These are phyloP conservation scores for Antechinus flavipes DNA, from an alignment of 2,113 vertebrate species.

Conservation along the genomic window DNA sequence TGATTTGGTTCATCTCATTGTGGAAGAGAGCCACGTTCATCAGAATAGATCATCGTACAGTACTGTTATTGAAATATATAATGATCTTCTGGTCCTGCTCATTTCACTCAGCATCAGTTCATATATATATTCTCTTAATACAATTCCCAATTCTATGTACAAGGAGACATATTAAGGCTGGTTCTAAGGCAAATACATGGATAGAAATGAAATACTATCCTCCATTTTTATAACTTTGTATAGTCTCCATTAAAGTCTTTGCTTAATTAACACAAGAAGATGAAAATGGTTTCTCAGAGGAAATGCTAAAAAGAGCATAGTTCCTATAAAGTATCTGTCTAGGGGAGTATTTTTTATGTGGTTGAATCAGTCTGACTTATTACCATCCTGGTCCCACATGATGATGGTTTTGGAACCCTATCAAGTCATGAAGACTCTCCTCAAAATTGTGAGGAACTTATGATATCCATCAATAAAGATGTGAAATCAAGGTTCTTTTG, in stretches of 20 bases:
- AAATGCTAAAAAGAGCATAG: background rate
- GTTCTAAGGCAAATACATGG: background rate
- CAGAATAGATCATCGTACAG: too few relatives aligned
- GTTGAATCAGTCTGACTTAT: background rate
- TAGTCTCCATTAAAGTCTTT: background rate
- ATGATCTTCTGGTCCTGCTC: too few relatives aligned
- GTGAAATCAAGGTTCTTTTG: background rate
- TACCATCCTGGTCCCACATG: background rate
- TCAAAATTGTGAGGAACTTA: background rate
- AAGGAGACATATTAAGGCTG: background rate
- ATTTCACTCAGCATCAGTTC: too few relatives aligned
- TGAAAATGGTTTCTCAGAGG: background rate
- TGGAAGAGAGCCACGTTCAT: too few relatives aligned
- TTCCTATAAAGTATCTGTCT: background rate
- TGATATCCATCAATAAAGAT: background rate
- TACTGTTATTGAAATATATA: too few relatives aligned
- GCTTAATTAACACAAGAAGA: background rate
- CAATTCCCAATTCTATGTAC: background rate
- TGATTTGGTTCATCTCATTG: too few relatives aligned
- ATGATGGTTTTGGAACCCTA: background rate
- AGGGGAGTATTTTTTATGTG: background rate
- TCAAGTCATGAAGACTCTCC: background rate
- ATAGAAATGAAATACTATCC: background rate
- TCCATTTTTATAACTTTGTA: background rate
- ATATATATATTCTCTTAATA: background rate